Conservation (phyloP, 2,797 vertebrate genomes). For the Sebastolobus altivelis region DNA sequence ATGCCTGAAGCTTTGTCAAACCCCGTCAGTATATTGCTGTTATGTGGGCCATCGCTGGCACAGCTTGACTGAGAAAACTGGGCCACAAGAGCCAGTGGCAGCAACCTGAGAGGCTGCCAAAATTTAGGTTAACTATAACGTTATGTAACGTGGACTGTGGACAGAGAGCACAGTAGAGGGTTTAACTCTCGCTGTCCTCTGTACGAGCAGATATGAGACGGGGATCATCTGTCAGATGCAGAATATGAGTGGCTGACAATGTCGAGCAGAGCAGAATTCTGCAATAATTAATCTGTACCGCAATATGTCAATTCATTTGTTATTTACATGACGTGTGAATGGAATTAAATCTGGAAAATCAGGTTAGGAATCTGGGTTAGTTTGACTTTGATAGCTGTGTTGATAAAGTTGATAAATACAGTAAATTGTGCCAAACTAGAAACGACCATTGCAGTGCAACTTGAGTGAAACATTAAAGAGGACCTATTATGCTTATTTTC, state of each 20-base stretch:
- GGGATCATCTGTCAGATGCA: conserved; percentile 16
- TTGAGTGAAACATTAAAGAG: neutral
- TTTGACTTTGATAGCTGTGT: neutral
- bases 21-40: conserved; percentile 50
- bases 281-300: neutral
- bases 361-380: conserved; percentile 16
- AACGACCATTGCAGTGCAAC: neutral
- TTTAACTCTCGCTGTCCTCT: conserved; percentile 39
- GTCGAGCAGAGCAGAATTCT: conserved; percentile 1
- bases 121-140: conserved; percentile 78
- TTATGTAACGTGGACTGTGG: conserved; percentile 73
- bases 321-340: neutral
- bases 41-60: conserved; percentile 76
- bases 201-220: conserved; percentile 1
- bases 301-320: neutral
- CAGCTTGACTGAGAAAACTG: conserved; percentile 74
- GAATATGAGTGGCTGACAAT: conserved; percentile 6
- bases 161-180: conserved; percentile 35
- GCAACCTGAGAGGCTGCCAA: conserved; percentile 77
- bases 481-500: too few species aligned
- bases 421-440: neutral
- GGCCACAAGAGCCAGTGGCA: conserved; percentile 71
- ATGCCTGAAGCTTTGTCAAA: conserved; percentile 64
- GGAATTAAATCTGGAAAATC: conserved; percentile 13
- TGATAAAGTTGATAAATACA: neutral